Percentiles rank a stretch among this genome's conserved stretches.
Evolutionary conservation across 2,888 invertebrate species (phyloP).

Genomic region (Proisotoma minuta): DNA sequence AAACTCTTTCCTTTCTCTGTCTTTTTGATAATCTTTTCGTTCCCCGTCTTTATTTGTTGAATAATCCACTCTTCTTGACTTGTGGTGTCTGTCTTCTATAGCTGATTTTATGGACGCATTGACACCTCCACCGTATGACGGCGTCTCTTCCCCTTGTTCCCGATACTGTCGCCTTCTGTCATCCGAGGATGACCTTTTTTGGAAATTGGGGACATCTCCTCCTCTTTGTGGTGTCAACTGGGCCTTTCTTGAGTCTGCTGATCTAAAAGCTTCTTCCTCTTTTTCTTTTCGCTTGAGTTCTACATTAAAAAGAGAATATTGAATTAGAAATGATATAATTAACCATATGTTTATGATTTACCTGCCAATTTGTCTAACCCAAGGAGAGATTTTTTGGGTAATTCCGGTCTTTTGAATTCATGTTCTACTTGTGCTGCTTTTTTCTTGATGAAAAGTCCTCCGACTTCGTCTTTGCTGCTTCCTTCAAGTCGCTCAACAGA

Average conservation of each 20-base stretch:
- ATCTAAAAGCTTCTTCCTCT: slow-evolving; percentile 46
- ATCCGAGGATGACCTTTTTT: slow-evolving; percentile 20
- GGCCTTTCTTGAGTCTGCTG: slow-evolving; percentile 48
- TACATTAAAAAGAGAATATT: slow-evolving; percentile 38
- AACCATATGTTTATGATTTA: slow-evolving; percentile 20
- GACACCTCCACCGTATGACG: slow-evolving; percentile 89
- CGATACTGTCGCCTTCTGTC: slow-evolving; percentile 65
- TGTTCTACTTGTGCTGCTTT: slow-evolving; percentile 58
- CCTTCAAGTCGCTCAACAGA: slow-evolving; percentile 70
- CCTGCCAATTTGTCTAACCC: slow-evolving; percentile 80
- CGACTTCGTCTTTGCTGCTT: slow-evolving; percentile 57
- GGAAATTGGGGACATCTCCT: slow-evolving; percentile 23
- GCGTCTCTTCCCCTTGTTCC: slow-evolving; percentile 77
- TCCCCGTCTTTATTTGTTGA: slow-evolving; percentile 60
- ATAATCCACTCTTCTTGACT: slow-evolving; percentile 65
- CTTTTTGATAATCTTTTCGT: slow-evolving; percentile 50
- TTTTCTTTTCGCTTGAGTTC: slow-evolving; percentile 50
- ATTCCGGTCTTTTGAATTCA: slow-evolving; percentile 61
- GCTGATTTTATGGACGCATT: slow-evolving; percentile 71
- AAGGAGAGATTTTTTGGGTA: slow-evolving; percentile 66
- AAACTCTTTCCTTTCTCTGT: slow-evolving; percentile 43
- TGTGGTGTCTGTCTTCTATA: slow-evolving; percentile 61
- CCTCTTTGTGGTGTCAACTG: slow-evolving; percentile 41
- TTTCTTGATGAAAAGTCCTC: slow-evolving; percentile 68
- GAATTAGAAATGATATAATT: not conserved